A percentile compares a stretch with the other conserved stretches of the same genome.
Conservation (phyloP, 2,113 vertebrate genomes). For the Xyrauchen texanus region DNA sequence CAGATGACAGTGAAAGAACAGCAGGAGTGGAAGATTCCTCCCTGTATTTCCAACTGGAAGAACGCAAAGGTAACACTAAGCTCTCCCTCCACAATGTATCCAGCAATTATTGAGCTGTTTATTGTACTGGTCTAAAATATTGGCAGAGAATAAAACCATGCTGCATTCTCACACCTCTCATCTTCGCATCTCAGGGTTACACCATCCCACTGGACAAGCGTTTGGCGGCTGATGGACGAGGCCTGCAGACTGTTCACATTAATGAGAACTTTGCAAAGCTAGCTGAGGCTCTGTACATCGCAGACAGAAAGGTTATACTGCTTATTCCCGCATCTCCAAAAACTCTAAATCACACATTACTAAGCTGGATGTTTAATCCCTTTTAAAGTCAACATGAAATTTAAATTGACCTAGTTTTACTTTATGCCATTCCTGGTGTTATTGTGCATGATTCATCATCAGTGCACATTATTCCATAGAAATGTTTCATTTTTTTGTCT, state of each 20-base stretch:
- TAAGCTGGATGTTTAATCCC: too few species aligned
- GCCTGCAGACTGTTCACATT: slow-evolving; percentile 95
- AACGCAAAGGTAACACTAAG: slow-evolving; percentile 88
- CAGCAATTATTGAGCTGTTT: background rate
- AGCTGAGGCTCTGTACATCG: slow-evolving; percentile 95
- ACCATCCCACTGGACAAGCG: slow-evolving; percentile 97
- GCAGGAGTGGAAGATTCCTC: slow-evolving; percentile 99
- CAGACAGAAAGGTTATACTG: slow-evolving; percentile 89
- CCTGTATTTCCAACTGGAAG: slow-evolving; percentile 99
- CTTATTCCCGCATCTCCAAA: background rate
- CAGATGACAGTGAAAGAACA: slow-evolving; percentile 99
- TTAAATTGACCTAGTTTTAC: too few species aligned
- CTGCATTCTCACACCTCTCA: slow-evolving; percentile 6
- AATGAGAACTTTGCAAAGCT: slow-evolving; percentile 98
- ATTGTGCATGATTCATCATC: too few species aligned
- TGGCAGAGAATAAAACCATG: background rate
- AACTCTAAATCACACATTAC: background rate
- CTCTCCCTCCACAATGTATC: background rate
- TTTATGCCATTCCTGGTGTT: too few species aligned
- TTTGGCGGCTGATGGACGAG: slow-evolving; percentile 93
- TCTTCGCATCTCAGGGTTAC: slow-evolving; percentile 81
- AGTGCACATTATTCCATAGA: too few species aligned
- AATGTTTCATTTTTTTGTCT: too few species aligned
- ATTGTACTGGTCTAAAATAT: background rate
- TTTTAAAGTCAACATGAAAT: too few species aligned